phyloP scores from a whole-genome alignment of 2,888 invertebrate species.

The Lydus trimaculatus region DNA sequence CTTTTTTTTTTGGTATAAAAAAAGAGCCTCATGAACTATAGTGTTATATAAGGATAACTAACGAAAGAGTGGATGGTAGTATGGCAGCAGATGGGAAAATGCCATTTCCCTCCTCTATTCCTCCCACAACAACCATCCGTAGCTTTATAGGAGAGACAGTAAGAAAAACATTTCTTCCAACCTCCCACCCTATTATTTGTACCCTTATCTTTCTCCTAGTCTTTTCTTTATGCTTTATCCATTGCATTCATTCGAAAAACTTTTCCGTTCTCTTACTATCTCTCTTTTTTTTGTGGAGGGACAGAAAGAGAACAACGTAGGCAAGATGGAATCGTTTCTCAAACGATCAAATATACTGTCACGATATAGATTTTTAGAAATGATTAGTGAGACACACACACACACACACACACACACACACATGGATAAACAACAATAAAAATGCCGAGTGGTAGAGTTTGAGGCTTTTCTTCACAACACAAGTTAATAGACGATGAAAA shows the following conservation, averaged over 20 bases:
- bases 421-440: constrained; percentile 46
- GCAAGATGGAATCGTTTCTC: constrained; percentile 27
- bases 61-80: constrained; percentile 45
- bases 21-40: constrained; percentile 48
- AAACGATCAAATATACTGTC: constrained; percentile 48
- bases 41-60: constrained; percentile 36
- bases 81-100: constrained; percentile 53
- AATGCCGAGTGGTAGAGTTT: constrained; percentile 31
- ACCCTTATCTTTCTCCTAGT: constrained; percentile 18
- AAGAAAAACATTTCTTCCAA: constrained; percentile 47
- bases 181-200: constrained; percentile 24
- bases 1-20: constrained; percentile 10
- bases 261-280: constrained; percentile 6
- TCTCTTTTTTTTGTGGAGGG: constrained; percentile 13
- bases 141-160: constrained; percentile 41
- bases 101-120: constrained; percentile 38
- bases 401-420: no score
- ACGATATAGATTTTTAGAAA: constrained; percentile 44
- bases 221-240: neutral
- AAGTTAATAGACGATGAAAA: constrained; percentile 43
- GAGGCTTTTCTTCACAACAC: constrained; percentile 22
- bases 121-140: neutral
- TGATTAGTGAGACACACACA: constrained; percentile 43
- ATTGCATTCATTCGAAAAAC: neutral
- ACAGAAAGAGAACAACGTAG: constrained; percentile 18